Conservation (phyloP, 2,113 vertebrate species). For the Hippopotamus amphibius region DNA sequence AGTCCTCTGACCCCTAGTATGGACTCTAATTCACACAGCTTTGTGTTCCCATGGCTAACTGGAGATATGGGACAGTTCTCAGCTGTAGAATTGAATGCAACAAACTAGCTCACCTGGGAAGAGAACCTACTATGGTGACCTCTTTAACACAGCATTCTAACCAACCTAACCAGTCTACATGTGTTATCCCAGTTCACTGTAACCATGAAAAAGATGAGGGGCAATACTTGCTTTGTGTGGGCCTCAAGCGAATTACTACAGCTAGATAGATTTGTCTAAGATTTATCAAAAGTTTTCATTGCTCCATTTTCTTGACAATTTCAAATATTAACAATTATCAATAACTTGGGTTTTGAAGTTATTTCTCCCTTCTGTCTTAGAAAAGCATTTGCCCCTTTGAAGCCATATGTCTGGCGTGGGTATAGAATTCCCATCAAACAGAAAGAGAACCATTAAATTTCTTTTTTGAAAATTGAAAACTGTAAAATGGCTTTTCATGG, state of each 20-base stretch:
- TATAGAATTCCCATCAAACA: constrained; percentile 19
- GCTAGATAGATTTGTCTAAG: not conserved
- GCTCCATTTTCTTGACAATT: not conserved
- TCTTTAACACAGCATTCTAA: not conserved
- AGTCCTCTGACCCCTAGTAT: not conserved
- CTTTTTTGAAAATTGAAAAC: not conserved
- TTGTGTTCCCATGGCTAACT: not conserved
- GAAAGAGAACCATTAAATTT: not conserved
- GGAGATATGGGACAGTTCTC: not conserved
- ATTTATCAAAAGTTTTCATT: not conserved
- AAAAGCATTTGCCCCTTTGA: constrained; percentile 6
- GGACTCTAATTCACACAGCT: not conserved
- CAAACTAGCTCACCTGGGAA: not conserved
- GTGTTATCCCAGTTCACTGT: not conserved
- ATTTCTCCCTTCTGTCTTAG: not conserved
- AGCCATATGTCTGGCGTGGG: not conserved
- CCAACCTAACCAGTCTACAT: not conserved
- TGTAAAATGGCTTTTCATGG: constrained; percentile 18
- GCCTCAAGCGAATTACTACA: not conserved
- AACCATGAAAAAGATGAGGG: not conserved
- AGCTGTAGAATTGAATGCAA: not conserved
- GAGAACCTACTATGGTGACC: not conserved
- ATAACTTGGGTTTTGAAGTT: not conserved
- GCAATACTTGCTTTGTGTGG: not conserved
- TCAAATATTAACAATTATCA: not conserved